Base-by-base conservation (phyloP, 2,113 vertebrate genomes). In the Cisticola juncidis region DNA sequence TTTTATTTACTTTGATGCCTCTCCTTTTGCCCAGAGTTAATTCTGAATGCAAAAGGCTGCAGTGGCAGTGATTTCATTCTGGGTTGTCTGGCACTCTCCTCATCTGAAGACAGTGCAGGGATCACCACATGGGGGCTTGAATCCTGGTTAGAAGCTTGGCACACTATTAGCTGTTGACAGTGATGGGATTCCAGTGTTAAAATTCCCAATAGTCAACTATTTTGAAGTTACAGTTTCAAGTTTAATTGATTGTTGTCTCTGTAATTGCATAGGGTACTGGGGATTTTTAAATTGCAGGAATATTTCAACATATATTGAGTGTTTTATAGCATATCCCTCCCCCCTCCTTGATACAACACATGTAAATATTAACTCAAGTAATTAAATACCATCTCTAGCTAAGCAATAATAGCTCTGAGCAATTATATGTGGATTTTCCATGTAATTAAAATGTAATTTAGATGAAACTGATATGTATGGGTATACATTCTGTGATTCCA, bases 301-400 rank as follows among this genome's bases (percentile, higher is more conserved):
- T 92, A 81, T 88, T 92, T 95, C 86, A 93, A 23, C 21, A 45
- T 58, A 29, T 4, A 20, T 73, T 66, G 45, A 86, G 58, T 80
- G 36, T 70, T 89, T 81, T 62, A 40, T 40, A 68, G 33, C 24
- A 62, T 82, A 71, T 7, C 3, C 18, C 21, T 74, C 8, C 3
- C 18, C 21, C 2, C 20, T 7, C 26, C 29, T 13, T 2, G 7
- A 42, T 90, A 42, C 38, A 77, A 77, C 54, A 29, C 25, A 20
- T 62, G 38, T 88, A 91, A 93, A 93, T 88, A 96, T 96, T 93
- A 95, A 91, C 83, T 80, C 25, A 74, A 56, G 77, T 77, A 80
- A 91, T 91, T 87, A 94, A 95, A 91, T 91, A 42, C 45, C 15
- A 44, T 82, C 36, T 87, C 70, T 51, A 73, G 25, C 50, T 80